Conservation (phyloP, 1,140 invertebrate species). For the Drosophila fuyamai region DNA sequence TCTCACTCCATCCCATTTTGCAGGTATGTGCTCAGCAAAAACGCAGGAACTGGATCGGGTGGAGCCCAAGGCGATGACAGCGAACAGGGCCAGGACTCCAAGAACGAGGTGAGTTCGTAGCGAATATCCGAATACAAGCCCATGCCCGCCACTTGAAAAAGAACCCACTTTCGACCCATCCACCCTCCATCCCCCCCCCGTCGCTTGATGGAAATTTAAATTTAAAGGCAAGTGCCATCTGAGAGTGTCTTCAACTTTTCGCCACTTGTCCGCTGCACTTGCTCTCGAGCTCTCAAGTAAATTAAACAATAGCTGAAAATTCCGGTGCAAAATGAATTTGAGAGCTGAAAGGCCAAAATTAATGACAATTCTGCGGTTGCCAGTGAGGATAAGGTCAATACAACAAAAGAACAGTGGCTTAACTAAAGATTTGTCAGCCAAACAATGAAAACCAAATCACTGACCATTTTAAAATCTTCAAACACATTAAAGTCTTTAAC, state of each 20-base stretch:
- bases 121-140: constrained; percentile 11
- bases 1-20: background rate
- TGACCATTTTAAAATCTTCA: no score
- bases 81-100: constrained; percentile 68
- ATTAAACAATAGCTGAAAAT: constrained; percentile 49
- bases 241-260: constrained; percentile 20
- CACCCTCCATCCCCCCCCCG: no score
- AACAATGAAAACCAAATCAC: no score
- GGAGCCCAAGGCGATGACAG: constrained; percentile 65
- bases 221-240: constrained; percentile 50
- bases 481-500: no score
- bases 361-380: background rate
- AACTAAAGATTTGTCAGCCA: no score
- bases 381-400: background rate
- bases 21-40: constrained; percentile 68
- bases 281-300: constrained; percentile 15
- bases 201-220: constrained; percentile 44
- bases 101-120: constrained; percentile 67
- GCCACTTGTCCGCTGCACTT: constrained; percentile 7
- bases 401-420: no score
- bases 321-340: constrained; percentile 31
- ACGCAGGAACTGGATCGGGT: constrained; percentile 30
- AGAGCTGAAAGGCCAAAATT: constrained; percentile 13
- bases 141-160: background rate
- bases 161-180: no score